These are phyloP conservation scores for Euplagia quadripunctaria DNA, from an alignment of 2,888 invertebrate genomes.

Conservation along the genomic window DNA sequence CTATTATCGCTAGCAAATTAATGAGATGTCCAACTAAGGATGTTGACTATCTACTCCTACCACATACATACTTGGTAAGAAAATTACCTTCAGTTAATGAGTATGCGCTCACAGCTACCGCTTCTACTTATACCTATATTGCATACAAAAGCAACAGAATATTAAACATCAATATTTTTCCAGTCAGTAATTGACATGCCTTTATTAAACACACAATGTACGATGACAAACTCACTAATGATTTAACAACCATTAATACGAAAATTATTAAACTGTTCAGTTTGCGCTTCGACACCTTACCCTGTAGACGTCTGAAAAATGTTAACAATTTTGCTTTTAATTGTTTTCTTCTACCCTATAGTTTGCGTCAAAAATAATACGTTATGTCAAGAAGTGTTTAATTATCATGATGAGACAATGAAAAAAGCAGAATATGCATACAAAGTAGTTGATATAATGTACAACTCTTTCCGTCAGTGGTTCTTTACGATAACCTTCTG, in stretches of 20 bases:
- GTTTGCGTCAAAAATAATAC: constrained; percentile 49
- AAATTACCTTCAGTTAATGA: constrained; percentile 31
- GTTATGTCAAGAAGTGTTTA: constrained; percentile 68
- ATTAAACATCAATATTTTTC: constrained; percentile 76
- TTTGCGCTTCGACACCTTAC: constrained; percentile 48
- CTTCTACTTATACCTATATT: constrained; percentile 9
- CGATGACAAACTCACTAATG: constrained; percentile 73
- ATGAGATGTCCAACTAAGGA: constrained; percentile 19
- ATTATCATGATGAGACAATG: constrained; percentile 68
- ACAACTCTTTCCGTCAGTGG: constrained; percentile 78
- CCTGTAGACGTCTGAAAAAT: constrained; percentile 57
- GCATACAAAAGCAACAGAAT: constrained; percentile 55
- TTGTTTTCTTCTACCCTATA: constrained; percentile 52
- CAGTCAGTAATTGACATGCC: constrained; percentile 79
- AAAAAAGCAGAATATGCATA: constrained; percentile 71
- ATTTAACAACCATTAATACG: constrained; percentile 61
- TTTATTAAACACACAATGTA: constrained; percentile 69
- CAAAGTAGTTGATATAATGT: constrained; percentile 76
- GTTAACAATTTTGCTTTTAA: constrained; percentile 53
- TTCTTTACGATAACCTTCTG: constrained; percentile 81
- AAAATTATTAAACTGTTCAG: constrained; percentile 64
- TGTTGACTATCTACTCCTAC: constrained; percentile 17
- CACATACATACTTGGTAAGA: constrained; percentile 5
- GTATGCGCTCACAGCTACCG: constrained; percentile 18
- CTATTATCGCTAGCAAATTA: constrained; percentile 26